Conservation (phyloP, 2,888 invertebrate genomes). For the Taphrorychus bicolor region DNA sequence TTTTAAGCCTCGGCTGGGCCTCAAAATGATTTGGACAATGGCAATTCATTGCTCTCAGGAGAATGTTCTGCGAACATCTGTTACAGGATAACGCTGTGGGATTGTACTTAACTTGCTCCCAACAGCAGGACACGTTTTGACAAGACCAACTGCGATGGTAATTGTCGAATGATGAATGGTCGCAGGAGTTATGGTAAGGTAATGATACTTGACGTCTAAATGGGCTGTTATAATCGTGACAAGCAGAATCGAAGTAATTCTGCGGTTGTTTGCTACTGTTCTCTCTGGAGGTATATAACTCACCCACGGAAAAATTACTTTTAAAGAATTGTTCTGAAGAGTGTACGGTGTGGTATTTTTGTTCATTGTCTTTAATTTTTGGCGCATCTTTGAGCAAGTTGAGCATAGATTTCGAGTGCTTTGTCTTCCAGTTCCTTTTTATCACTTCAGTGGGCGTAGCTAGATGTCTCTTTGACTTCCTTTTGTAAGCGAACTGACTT, state of each 20-base stretch:
- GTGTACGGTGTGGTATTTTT: constrained; percentile 60
- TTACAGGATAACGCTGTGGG: constrained; percentile 29
- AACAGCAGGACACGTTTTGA: constrained; percentile 22
- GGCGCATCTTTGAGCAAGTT: constrained; percentile 49
- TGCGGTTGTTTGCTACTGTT: not conserved
- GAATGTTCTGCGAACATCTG: too few relatives aligned
- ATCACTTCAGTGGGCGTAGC: constrained; percentile 51
- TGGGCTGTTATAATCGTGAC: not conserved
- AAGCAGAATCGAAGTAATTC: not conserved
- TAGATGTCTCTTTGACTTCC: constrained; percentile 42
- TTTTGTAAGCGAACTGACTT: constrained; percentile 23
- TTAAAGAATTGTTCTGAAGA: constrained; percentile 40
- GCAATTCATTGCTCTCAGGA: constrained; percentile 42
- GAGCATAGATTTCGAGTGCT: constrained; percentile 59
- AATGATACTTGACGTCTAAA: not conserved
- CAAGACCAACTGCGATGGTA: constrained; percentile 23
- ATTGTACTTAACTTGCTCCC: not conserved
- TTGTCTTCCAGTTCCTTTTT: constrained; percentile 54
- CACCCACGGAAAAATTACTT: not conserved
- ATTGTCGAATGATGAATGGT: not conserved
- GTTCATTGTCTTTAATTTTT: constrained; percentile 38
- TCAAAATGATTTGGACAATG: constrained; percentile 17
- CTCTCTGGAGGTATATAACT: not conserved
- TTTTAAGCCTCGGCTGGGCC: constrained; percentile 41
- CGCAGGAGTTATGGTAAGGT: not conserved